Percentiles rank a stretch among this genome's conserved stretches.
phyloP scores from a whole-genome alignment of 2,797 vertebrate genomes.

The Mareca strepera region DNA sequence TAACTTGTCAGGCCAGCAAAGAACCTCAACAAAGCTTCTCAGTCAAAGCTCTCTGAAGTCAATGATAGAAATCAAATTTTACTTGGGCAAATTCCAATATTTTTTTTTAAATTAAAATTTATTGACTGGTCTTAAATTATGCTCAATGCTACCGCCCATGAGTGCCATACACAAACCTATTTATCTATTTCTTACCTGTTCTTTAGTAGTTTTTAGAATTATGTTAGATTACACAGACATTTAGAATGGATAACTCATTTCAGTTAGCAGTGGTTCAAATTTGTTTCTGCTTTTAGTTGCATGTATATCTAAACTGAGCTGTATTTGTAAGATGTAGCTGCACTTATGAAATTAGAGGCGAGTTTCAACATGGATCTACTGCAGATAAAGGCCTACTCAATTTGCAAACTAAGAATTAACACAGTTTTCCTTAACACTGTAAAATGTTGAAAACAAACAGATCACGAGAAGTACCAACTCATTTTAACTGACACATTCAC shows the following conservation, averaged over 20 bases:
- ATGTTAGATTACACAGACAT: background rate
- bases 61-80: background rate
- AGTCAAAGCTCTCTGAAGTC: background rate
- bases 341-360: rapidly evolving
- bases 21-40: background rate
- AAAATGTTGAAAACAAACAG: conserved; percentile 46
- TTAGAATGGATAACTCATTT: background rate
- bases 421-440: conserved; percentile 18
- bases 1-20: background rate
- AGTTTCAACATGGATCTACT: background rate
- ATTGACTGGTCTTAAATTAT: background rate
- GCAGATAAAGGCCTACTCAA: background rate
- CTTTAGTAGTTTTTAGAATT: background rate
- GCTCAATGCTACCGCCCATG: background rate
- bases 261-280: background rate
- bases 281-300: background rate
- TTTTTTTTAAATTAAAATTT: background rate
- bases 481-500: conserved; percentile 13
- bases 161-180: background rate
- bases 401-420: background rate
- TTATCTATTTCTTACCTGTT: background rate
- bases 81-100: background rate
- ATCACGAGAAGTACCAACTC: background rate
- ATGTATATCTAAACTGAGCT: background rate
- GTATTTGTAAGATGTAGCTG: background rate